Evolutionary conservation across 2,113 vertebrate genomes (phyloP).

Genomic region (Fukomys damarensis): DNA sequence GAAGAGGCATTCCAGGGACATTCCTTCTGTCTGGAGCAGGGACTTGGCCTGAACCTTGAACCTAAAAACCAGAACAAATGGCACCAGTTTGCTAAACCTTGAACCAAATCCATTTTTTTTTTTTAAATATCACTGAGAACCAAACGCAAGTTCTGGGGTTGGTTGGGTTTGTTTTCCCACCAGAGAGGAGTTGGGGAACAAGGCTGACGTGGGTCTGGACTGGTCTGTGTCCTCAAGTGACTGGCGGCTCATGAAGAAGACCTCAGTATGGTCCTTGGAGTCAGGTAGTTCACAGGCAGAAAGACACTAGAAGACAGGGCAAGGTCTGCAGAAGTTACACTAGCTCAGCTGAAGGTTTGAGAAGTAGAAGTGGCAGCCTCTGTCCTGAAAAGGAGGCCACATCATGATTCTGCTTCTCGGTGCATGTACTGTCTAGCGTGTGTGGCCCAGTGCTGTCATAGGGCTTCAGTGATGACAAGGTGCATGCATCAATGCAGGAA

Average conservation of each 20-base stretch:
- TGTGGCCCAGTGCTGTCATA: background rate
- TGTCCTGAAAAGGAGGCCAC: background rate
- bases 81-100: slow-evolving; percentile 60
- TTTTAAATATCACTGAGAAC: slow-evolving; percentile 27
- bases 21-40: slow-evolving; percentile 75
- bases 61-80: slow-evolving; percentile 57
- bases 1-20: slow-evolving; percentile 72
- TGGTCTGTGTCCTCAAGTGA: background rate
- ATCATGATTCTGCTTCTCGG: background rate
- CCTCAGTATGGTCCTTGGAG: background rate
- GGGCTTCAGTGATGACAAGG: accelerated
- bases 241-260: too few relatives aligned
- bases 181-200: background rate
- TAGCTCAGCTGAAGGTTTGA: background rate
- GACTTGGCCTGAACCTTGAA: slow-evolving; percentile 57
- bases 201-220: background rate
- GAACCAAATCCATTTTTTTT: slow-evolving; percentile 44
- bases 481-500: accelerated
- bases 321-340: background rate
- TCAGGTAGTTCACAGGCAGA: background rate
- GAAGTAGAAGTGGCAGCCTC: background rate
- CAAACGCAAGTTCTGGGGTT: background rate
- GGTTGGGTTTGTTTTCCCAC: slow-evolving; percentile 42
- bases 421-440: background rate
- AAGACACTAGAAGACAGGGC: background rate